These are phyloP conservation scores for Zaprionus tsacasi DNA, from an alignment of 1,140 invertebrate species.

Conservation along the genomic window DNA sequence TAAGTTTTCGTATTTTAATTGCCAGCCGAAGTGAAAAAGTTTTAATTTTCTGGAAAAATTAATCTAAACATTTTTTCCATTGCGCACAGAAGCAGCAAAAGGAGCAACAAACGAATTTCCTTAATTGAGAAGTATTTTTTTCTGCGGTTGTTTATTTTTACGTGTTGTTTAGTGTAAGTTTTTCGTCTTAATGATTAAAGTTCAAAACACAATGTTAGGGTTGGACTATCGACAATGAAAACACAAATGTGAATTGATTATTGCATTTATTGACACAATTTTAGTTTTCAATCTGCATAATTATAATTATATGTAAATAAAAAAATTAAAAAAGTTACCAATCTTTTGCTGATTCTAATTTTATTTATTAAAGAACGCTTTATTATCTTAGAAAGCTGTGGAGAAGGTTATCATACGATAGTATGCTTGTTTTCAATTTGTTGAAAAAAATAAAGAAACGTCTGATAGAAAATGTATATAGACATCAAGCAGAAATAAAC, in stretches of 20 bases:
- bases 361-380: too few relatives aligned
- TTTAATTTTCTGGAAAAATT: conserved; percentile 82
- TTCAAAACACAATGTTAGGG: conserved; percentile 2
- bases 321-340: conserved; percentile 11
- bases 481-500: background rate
- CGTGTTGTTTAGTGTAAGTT: conserved; percentile 67
- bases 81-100: background rate
- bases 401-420: too few relatives aligned
- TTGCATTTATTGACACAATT: conserved; percentile 44
- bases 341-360: too few relatives aligned
- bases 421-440: too few relatives aligned
- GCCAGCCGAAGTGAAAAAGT: conserved; percentile 43
- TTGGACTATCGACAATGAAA: background rate
- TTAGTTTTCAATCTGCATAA: conserved; percentile 33
- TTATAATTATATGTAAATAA: conserved; percentile 29
- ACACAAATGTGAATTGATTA: conserved; percentile 22
- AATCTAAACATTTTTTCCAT: conserved; percentile 50
- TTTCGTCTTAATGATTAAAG: conserved; percentile 31
- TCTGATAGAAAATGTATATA: background rate
- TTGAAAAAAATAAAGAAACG: too few relatives aligned
- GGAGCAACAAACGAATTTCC: conserved; percentile 8
- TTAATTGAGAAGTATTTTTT: conserved; percentile 27
- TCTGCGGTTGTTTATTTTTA: conserved; percentile 66
- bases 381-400: too few relatives aligned
- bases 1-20: conserved; percentile 24